Conservation (phyloP, 2,888 invertebrate species). For the Hemistola chrysoprasaria region DNA sequence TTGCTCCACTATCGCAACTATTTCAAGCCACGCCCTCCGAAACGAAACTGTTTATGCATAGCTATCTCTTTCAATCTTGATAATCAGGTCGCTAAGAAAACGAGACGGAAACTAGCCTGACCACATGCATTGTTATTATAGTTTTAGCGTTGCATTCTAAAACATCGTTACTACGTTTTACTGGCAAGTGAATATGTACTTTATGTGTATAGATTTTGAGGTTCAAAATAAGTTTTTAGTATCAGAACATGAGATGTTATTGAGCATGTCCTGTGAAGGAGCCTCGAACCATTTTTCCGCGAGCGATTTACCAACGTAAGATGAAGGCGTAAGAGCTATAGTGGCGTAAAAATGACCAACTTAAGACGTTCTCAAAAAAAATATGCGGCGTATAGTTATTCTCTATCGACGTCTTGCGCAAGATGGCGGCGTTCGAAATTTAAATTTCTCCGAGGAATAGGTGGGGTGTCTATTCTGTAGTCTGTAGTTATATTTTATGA, state of each 20-base stretch:
- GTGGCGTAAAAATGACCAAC: constrained; percentile 76
- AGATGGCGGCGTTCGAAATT: constrained; percentile 80
- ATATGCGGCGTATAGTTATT: constrained; percentile 71
- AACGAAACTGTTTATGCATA: constrained; percentile 38
- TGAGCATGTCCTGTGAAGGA: constrained; percentile 41
- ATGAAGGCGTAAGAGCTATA: constrained; percentile 74
- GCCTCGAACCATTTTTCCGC: constrained; percentile 74
- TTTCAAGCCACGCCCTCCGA: constrained; percentile 56
- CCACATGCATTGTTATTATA: constrained; percentile 73
- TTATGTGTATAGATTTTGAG: fast-evolving
- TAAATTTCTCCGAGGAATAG: constrained; percentile 78
- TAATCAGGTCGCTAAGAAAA: constrained; percentile 37
- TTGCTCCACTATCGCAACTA: constrained; percentile 73
- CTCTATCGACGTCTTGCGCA: constrained; percentile 80
- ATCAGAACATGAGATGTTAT: constrained; percentile 31
- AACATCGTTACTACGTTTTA: constrained; percentile 29
- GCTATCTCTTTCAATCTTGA: constrained; percentile 46
- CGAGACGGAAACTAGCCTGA: constrained; percentile 55
- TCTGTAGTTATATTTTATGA: constrained; percentile 37
- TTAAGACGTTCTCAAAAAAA: constrained; percentile 80
- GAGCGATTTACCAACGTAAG: constrained; percentile 77
- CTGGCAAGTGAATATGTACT: constrained; percentile 17
- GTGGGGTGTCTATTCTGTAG: constrained; percentile 59
- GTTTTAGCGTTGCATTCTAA: constrained; percentile 43
- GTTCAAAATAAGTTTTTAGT: constrained; percentile 12